Percentiles rank a stretch among this genome's conserved stretches.
These are phyloP conservation scores for Dioctria rufipes DNA, from an alignment of 2,888 invertebrate species.

Conservation along the genomic window DNA sequence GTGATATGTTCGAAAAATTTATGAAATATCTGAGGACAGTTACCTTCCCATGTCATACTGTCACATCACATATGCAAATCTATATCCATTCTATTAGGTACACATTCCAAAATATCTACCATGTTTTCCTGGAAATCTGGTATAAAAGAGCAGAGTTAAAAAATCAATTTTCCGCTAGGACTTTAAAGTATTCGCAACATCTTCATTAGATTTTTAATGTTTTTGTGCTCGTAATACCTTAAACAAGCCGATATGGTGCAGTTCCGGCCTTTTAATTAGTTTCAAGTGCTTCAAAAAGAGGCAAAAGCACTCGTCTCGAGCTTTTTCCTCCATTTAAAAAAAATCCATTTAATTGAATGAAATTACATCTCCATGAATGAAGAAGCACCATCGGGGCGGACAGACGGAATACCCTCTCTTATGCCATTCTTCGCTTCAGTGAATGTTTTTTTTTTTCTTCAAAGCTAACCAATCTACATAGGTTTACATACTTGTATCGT, in stretches of 20 bases:
- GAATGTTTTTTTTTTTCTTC: background rate
- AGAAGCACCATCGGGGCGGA: background rate
- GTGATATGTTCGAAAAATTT: too few species aligned
- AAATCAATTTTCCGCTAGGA: too few species aligned
- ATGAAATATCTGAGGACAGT: too few species aligned
- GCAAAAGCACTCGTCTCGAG: background rate
- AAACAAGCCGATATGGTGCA: background rate
- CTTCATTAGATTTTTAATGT: too few species aligned
- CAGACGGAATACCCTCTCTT: constrained; percentile 13
- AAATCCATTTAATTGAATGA: constrained; percentile 27
- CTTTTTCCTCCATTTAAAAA: background rate
- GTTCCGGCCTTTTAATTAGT: background rate
- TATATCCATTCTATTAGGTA: too few species aligned
- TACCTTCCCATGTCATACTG: too few species aligned
- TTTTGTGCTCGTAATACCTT: background rate
- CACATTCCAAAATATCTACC: too few species aligned
- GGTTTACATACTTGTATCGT: background rate
- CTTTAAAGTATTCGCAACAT: too few species aligned
- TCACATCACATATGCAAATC: too few species aligned
- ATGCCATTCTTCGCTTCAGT: background rate
- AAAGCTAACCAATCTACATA: background rate
- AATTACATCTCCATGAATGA: constrained; percentile 30
- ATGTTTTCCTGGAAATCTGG: too few species aligned
- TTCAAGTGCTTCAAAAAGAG: background rate
- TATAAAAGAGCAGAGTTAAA: too few species aligned